Evolutionary conservation across 2,113 vertebrate genomes (phyloP).

Genomic region (Pica pica): DNA sequence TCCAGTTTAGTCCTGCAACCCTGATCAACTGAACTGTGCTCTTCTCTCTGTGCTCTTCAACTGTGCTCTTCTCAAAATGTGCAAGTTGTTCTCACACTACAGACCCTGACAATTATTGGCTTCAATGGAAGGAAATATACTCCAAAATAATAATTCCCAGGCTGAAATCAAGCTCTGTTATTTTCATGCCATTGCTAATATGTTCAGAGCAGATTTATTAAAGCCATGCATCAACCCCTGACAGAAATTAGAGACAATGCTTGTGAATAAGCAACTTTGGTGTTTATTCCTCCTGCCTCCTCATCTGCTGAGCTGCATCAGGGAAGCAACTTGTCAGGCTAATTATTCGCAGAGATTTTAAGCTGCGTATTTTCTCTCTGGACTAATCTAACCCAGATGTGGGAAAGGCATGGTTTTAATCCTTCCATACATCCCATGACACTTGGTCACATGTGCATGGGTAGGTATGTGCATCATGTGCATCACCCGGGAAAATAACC

Average conservation of each 20-base stretch:
- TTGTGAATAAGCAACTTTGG: background rate
- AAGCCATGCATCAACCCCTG: background rate
- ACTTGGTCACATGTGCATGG: background rate
- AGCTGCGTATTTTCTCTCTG: conserved; percentile 45
- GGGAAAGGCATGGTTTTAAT: conserved; percentile 21
- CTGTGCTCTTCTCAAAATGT: background rate
- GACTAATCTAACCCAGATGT: conserved; percentile 66
- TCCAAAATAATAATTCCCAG: background rate
- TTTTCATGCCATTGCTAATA: background rate
- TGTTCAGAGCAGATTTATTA: background rate
- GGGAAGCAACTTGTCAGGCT: conserved; percentile 21
- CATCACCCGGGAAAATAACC: background rate
- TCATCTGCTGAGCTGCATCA: background rate
- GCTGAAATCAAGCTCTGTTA: background rate
- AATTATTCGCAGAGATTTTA: conserved; percentile 48
- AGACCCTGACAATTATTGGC: background rate
- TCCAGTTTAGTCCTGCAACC: background rate
- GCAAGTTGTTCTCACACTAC: background rate
- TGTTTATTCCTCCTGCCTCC: background rate
- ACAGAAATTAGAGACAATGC: background rate
- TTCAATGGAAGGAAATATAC: background rate
- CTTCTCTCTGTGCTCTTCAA: background rate
- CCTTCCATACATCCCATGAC: conserved; percentile 11
- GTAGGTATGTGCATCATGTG: background rate
- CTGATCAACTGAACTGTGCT: background rate